Base-by-base conservation (phyloP, 2,113 vertebrate genomes). In the Daphoenositta chrysoptera region DNA sequence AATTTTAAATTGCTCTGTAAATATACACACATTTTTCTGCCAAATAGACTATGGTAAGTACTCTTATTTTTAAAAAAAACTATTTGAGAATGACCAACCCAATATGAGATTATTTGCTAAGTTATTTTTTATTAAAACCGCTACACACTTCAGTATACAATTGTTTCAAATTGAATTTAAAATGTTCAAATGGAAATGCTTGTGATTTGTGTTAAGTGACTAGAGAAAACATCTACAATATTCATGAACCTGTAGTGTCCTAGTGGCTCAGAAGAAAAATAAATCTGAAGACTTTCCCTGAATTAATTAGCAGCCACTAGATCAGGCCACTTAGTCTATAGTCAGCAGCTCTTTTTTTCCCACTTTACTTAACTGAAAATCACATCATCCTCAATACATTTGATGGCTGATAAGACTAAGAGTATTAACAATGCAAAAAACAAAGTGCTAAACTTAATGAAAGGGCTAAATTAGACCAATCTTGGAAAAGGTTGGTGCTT, bases 111-210 rank as follows among this genome's bases (percentile, higher is more conserved):
- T 57, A 60, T 40, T 61, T 83, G 5, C 8, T 22, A 51, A 50
- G 7, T 40, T 1, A 35, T 64, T 78, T 83, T 91, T 86, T n/a
- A 27, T 2, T 33, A 21, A 21, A 10, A 2, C 1, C 47, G 9
- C 4, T 13, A 48, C 1, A 2, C n/a, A 48, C 8, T 28, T 61
- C 56, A 7, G 5, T 23, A 40, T 61, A 27, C 1, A 40, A 1
- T 28, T 64, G 2, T 15, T 77, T 63, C 7, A 58, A 27, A 64
- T 45, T 40, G 8, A 69, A 56, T 82, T 57, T 31, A 40, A 64
- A 88, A 37, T 48, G 9, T 54, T 40, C 8, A 44, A 57, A 33
- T 50, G 7, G 33, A 86, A 13, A 35, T 65, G 13, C 6, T 37
- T 65, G 4, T 0, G 2, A 28, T 17, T 27, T 65, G 15, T 73